Percentiles rank a stretch among this genome's conserved stretches.
Conservation (phyloP, 2,797 vertebrate genomes). For the Neosilurus mollespiculum region DNA sequence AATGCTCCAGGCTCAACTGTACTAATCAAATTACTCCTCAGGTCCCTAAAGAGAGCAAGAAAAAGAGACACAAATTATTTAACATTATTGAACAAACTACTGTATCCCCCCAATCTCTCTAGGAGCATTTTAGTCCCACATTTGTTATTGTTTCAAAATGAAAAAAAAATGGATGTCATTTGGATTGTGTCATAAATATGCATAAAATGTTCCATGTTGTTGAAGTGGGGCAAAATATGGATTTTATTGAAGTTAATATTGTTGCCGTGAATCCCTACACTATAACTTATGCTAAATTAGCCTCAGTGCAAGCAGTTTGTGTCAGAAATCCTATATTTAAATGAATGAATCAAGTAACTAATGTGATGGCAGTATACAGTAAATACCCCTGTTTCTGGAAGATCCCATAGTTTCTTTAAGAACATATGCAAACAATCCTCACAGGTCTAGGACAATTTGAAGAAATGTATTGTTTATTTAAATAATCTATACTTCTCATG, state of each 20-base stretch:
- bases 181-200: neutral
- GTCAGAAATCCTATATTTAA: neutral
- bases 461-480: neutral
- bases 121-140: neutral
- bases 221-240: neutral
- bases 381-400: neutral
- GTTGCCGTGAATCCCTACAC: neutral
- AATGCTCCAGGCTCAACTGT: constrained; percentile 90
- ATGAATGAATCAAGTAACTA: neutral
- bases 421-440: neutral
- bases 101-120: neutral
- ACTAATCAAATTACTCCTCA: constrained; percentile 94
- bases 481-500: neutral
- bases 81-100: neutral
- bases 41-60: constrained; percentile 77
- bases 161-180: neutral
- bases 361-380: neutral
- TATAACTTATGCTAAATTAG: neutral
- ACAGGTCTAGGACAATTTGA: neutral
- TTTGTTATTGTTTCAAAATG: neutral
- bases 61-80: neutral
- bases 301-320: neutral
- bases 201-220: neutral
- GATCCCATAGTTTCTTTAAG: neutral
- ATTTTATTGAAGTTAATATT: neutral